Evolutionary conservation across 2,797 vertebrate species (phyloP), one percentile per base, ranked within the genome.

Genomic region (Parambassis ranga): DNA sequence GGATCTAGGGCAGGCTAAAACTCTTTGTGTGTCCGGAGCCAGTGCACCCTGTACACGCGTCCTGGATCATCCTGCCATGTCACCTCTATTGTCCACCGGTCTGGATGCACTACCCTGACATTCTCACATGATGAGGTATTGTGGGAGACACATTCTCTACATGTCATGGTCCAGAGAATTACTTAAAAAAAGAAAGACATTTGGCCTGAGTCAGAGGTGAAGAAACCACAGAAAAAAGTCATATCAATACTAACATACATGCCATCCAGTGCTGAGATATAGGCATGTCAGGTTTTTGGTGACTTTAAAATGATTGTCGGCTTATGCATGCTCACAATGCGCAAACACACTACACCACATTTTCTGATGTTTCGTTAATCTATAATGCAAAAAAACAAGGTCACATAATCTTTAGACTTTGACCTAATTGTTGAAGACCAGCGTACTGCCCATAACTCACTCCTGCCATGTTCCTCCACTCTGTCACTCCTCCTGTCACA

Each of bases 1-100:
- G 86, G 87, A 90, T 91, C 86, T 85, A 73, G 75, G 78, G 77
- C 71, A 83, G 86, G 83, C 88, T 77, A 72, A 86, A 75, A n/a
- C 46, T 64, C 68, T 82, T 87, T 89, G 80, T 86, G 75, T 20
- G 42, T 52, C 24, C 64, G 64, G 77, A 86, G 78, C 81, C 79
- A 77, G 66, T 71, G 79, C 70, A 80, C 67, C 82, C 58, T 75
- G 69, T 3, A 10, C 86, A 82, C 73, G 35, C 28, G 72, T 56
- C 58, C 22, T 71, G 80, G 61, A 87, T 90, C 90, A 87, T 86
- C 75, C 81, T 71, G 76, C 78, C 82, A 72, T 71, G 73, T 86
- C 86, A 75, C 52, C 67, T 71, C 79, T 56, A 84, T 91, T 69
- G 71, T 89, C 57, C 85, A 43, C 32, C 43, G 65, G 65, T 83